These are phyloP conservation scores for Eupsilia transversa DNA, from an alignment of 2,888 invertebrate species.

Conservation along the genomic window DNA sequence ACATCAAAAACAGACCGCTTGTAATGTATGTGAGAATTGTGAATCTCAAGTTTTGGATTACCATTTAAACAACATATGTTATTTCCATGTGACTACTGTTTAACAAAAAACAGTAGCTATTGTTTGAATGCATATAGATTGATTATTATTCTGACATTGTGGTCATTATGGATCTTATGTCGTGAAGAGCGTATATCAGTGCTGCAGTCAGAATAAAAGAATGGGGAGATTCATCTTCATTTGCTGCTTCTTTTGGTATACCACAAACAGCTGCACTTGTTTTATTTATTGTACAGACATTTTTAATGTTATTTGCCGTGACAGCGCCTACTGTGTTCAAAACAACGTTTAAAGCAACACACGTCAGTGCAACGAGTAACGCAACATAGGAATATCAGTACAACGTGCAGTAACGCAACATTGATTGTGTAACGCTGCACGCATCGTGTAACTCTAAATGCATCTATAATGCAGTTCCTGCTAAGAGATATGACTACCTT, in stretches of 20 bases:
- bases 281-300: neutral
- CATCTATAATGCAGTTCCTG: neutral
- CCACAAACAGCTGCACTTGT: slow-evolving; percentile 7
- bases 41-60: slow-evolving; percentile 73
- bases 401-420: neutral
- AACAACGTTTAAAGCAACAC: neutral
- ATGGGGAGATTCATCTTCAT: slow-evolving; percentile 22
- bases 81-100: slow-evolving; percentile 79
- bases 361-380: neutral
- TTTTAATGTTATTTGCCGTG: neutral
- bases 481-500: neutral
- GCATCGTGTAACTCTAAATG: neutral
- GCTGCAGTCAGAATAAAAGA: slow-evolving; percentile 31
- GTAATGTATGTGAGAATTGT: slow-evolving; percentile 80
- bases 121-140: slow-evolving; percentile 71
- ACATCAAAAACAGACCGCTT: slow-evolving; percentile 74
- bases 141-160: slow-evolving; percentile 67
- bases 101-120: slow-evolving; percentile 73
- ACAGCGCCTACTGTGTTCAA: neutral
- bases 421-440: no score
- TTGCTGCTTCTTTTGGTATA: neutral
- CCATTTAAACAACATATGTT: slow-evolving; percentile 75
- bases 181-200: slow-evolving; percentile 27
- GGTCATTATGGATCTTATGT: slow-evolving; percentile 43
- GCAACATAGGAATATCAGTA: neutral